Evolutionary conservation across 2,888 invertebrate species (phyloP), one percentile per base, ranked within the genome.

Genomic region (Campopleginae sp.): DNA sequence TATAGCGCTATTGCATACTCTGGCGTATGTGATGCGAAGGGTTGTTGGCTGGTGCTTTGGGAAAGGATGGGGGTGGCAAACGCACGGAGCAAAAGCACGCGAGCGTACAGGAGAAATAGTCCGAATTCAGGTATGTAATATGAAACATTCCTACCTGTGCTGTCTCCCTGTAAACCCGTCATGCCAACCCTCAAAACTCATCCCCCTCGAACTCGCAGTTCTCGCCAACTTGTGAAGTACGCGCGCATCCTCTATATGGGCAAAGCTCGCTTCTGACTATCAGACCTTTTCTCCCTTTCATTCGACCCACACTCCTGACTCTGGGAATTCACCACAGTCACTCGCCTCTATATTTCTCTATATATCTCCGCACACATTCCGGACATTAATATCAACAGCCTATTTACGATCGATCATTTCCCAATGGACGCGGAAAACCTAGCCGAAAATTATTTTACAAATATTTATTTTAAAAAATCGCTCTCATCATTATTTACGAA

Each of bases 81-180:
- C 23, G 46, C 58, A 58, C 10, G 46, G 17, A 61, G 65, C 54
- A 68, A 58, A 65, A 68, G 68, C n/a, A n/a, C n/a, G n/a, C 46
- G 58, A 80, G 61, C 78, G 65, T 63, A 75, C 65, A 76, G 81
- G 81, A 90, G 89, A 58, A 90, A 91, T 91, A 90, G 89, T 38
- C 46, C 91, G 87, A 87, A 87, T 89, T 89, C 89, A 89, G 92
- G 92, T 92, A 92, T 92, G 92, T 91, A 91, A 92, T 92, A 92
- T 91, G 89, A 90, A 91, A 91, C 90, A 92, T 92, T 92, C 92
- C 92, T 90, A 90, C 90, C 91, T 91, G 89, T 89, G 90, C 89
- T 89, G 89, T 88, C 89, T 89, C 89, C 72, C 81, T 76, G 82
- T 72, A 72, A 58, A 51, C 72, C 63, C n/a, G 72, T 61, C 65